Percentiles rank a stretch among this genome's conserved stretches.
Evolutionary conservation across 2,113 vertebrate species (phyloP).

Genomic region (Periophthalmus modestus): DNA sequence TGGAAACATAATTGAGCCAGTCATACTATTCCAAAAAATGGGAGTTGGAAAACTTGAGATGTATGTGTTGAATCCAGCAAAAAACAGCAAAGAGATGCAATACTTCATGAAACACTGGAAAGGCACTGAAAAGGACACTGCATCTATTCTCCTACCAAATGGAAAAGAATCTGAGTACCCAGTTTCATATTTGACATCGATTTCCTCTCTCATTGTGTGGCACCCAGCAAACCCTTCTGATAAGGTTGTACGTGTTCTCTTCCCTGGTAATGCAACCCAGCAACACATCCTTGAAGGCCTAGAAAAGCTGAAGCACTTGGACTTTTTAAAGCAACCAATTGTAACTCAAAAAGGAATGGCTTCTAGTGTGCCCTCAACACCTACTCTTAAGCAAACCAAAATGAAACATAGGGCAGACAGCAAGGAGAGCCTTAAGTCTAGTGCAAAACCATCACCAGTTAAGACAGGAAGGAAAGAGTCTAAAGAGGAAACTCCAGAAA

Average conservation of each 20-base stretch:
- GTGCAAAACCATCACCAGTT: slow-evolving; percentile 79
- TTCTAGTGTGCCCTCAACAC: slow-evolving; percentile 75
- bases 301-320: slow-evolving; percentile 94
- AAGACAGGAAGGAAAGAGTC: slow-evolving; percentile 86
- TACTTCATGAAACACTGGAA: slow-evolving; percentile 97
- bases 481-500: slow-evolving; percentile 86
- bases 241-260: slow-evolving; percentile 93
- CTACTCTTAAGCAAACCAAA: slow-evolving; percentile 87
- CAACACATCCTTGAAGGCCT: slow-evolving; percentile 92
- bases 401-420: slow-evolving; percentile 90
- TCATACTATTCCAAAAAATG: slow-evolving; percentile 97
- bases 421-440: slow-evolving; percentile 90
- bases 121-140: slow-evolving; percentile 87
- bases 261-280: slow-evolving; percentile 93
- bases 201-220: slow-evolving; percentile 95
- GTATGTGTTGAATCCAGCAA: slow-evolving; percentile 94
- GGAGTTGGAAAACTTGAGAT: slow-evolving; percentile 96
- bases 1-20: slow-evolving; percentile 87
- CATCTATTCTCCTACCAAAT: slow-evolving; percentile 85
- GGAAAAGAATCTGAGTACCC: slow-evolving; percentile 91
- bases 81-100: slow-evolving; percentile 93
- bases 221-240: slow-evolving; percentile 93
- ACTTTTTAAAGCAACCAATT: slow-evolving; percentile 89
- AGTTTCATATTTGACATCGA: slow-evolving; percentile 87
- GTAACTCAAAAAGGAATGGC: slow-evolving; percentile 89